A percentile compares a stretch with the other conserved stretches of the same genome.
Conservation (phyloP, 1,140 invertebrate species). For the Mizuhopecten yessoensis region DNA sequence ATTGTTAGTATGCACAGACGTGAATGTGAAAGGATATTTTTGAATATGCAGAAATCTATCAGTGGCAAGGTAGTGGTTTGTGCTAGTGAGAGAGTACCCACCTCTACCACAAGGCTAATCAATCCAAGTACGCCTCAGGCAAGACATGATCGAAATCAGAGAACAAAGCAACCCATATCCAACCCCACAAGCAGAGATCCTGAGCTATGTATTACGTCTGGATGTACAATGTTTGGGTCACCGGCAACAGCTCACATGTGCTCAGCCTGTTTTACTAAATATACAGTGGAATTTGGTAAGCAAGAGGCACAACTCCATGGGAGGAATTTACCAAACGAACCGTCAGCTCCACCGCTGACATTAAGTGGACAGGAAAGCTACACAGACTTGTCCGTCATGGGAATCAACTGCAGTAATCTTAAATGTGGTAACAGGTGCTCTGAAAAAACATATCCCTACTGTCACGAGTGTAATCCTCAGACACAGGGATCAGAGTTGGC, state of each 20-base stretch:
- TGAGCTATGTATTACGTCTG: slow-evolving; percentile 60
- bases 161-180: not conserved
- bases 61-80: not conserved
- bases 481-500: not conserved
- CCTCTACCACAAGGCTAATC: not conserved
- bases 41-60: slow-evolving; percentile 38
- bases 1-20: slow-evolving; percentile 64
- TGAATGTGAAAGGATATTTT: slow-evolving; percentile 63
- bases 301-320: slow-evolving; percentile 48
- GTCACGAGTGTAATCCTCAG: slow-evolving; percentile 69
- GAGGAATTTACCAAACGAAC: not conserved
- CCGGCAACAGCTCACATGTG: slow-evolving; percentile 66
- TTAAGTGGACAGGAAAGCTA: slow-evolving; percentile 46
- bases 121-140: not conserved
- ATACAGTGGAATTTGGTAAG: slow-evolving; percentile 61
- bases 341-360: slow-evolving; percentile 53
- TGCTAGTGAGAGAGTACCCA: slow-evolving; percentile 12
- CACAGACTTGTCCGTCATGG: slow-evolving; percentile 66
- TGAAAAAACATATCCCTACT: slow-evolving; percentile 73
- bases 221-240: slow-evolving; percentile 70
- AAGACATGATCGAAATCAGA: slow-evolving; percentile 20
- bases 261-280: slow-evolving; percentile 69
- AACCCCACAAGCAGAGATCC: not conserved
- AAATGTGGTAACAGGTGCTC: slow-evolving; percentile 74
- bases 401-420: slow-evolving; percentile 62